Conservation (phyloP, 2,113 vertebrate species). For the Erpornis zantholeuca region DNA sequence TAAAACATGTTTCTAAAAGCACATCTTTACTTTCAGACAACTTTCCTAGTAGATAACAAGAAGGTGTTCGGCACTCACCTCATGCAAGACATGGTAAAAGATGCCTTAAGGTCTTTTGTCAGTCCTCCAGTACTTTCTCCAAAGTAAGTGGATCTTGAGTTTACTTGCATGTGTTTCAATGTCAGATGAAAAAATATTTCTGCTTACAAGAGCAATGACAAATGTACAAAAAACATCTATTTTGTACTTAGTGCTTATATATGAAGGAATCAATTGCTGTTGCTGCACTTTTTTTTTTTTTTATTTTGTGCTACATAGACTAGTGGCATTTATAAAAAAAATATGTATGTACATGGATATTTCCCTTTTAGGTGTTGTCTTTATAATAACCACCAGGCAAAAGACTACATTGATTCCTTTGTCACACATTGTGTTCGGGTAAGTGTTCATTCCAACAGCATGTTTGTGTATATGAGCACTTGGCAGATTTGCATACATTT, state of each 20-base stretch:
- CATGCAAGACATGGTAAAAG: slow-evolving; percentile 99
- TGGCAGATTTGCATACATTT: background rate
- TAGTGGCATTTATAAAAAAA: background rate
- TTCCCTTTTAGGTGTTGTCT: slow-evolving; percentile 86
- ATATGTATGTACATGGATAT: background rate
- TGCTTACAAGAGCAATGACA: background rate
- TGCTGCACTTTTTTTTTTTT: background rate
- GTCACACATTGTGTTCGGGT: slow-evolving; percentile 96
- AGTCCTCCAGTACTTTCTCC: slow-evolving; percentile 96
- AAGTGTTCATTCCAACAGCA: slow-evolving; percentile 13
- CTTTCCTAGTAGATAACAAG: slow-evolving; percentile 96
- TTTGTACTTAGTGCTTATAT: background rate
- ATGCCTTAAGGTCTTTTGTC: slow-evolving; percentile 93
- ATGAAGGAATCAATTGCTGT: background rate
- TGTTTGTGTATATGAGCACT: background rate
- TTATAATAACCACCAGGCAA: slow-evolving; percentile 97
- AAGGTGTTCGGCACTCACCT: slow-evolving; percentile 97
- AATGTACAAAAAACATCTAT: background rate
- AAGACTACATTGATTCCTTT: slow-evolving; percentile 98
- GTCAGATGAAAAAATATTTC: background rate
- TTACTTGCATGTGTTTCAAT: background rate
- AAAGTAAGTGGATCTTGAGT: slow-evolving; percentile 82
- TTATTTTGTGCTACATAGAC: background rate
- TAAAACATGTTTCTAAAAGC: background rate
- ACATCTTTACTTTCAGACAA: slow-evolving; percentile 79